These are phyloP conservation scores for Diadema setosum DNA, from an alignment of 35 echinoderm and acorn worm species.

Conservation along the genomic window DNA sequence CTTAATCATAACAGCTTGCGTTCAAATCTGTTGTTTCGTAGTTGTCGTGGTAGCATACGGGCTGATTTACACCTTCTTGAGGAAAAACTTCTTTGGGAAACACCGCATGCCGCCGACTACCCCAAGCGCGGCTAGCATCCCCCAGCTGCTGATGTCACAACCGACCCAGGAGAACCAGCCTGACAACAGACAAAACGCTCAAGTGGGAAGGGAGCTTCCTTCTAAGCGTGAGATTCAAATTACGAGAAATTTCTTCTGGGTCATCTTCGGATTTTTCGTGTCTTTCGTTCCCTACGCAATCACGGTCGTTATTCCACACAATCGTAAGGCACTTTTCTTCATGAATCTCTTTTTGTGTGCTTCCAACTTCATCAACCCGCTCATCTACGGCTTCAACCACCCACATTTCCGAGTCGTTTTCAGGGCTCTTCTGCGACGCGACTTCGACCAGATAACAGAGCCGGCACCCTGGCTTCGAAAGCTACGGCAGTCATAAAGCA, in stretches of 20 bases:
- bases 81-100: too few relatives aligned
- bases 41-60: too few relatives aligned
- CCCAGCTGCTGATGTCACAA: too few relatives aligned
- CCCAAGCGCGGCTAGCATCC: too few relatives aligned
- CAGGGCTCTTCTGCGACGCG: not conserved
- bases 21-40: too few relatives aligned
- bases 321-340: not conserved
- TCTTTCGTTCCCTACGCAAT: constrained; percentile 43
- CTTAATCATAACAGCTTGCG: too few relatives aligned
- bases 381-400: constrained; percentile 38
- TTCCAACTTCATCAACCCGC: constrained; percentile 9
- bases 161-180: too few relatives aligned
- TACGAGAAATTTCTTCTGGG: constrained; percentile 37
- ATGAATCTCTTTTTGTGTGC: not conserved
- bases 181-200: too few relatives aligned
- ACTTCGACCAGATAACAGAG: constrained; percentile 13
- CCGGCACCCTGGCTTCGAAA: not conserved
- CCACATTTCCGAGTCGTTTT: constrained; percentile 39
- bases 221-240: constrained; percentile 4
- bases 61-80: too few relatives aligned
- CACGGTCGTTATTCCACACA: constrained; percentile 34
- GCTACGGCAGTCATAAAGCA: too few relatives aligned
- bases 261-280: constrained; percentile 50
- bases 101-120: too few relatives aligned
- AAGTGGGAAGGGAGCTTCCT: not conserved